phyloP scores from a whole-genome alignment of 2,797 vertebrate species.

The Platalea minor region DNA sequence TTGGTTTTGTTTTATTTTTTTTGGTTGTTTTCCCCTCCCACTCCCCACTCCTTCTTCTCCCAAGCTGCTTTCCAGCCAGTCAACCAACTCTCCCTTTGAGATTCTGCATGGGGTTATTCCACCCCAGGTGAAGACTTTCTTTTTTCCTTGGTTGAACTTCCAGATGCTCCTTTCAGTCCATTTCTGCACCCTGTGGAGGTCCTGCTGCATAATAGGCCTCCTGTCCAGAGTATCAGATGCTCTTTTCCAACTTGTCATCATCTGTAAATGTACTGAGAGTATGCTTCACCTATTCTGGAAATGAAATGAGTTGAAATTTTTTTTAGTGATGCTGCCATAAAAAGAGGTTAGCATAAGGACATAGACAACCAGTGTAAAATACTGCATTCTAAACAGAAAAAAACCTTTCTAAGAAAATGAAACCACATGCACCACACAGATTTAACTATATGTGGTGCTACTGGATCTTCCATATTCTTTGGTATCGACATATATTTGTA shows the following conservation, averaged over 20 bases:
- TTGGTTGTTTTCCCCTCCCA: fast-evolving
- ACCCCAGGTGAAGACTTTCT: background rate
- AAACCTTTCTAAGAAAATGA: background rate
- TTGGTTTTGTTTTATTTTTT: no score
- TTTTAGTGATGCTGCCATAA: background rate
- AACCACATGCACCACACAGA: background rate
- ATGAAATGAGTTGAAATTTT: background rate
- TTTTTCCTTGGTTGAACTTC: background rate
- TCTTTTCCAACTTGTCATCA: background rate
- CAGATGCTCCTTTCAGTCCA: background rate
- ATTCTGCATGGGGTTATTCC: background rate
- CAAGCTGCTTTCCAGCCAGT: background rate
- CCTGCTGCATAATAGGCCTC: background rate
- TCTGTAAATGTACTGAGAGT: background rate
- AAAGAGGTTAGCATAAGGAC: background rate
- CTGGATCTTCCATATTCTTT: background rate
- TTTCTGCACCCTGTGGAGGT: background rate
- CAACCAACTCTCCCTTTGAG: background rate
- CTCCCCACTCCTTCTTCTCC: background rate
- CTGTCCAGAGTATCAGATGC: background rate
- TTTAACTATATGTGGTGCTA: background rate
- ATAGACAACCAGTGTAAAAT: background rate
- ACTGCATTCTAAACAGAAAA: background rate
- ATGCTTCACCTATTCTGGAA: background rate
- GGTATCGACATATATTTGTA: background rate